Conservation (phyloP, 2,888 invertebrate genomes). For the Alloscopus bannaensis region DNA sequence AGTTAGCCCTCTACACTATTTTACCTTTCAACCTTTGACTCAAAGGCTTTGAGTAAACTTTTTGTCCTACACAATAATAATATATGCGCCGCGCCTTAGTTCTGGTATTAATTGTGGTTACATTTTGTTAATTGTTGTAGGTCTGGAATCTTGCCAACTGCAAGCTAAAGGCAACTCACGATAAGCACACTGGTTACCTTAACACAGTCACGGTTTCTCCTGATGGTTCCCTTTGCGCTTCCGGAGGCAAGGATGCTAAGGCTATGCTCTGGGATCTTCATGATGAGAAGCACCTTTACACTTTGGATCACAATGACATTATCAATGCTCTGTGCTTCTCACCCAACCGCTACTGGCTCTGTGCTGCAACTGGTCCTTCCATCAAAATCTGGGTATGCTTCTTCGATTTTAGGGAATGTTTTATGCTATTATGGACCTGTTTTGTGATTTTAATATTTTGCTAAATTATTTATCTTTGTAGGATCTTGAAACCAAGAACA, state of each 20-base stretch:
- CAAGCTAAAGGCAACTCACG: constrained; percentile 98
- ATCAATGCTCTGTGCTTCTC: constrained; percentile 99
- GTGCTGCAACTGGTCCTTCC: constrained; percentile 98
- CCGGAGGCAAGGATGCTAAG: constrained; percentile 99
- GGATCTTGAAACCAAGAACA: constrained; percentile 99
- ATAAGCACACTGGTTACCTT: constrained; percentile 97
- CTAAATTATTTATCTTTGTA: constrained; percentile 73
- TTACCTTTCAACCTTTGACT: too few relatives aligned
- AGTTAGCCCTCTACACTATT: too few relatives aligned
- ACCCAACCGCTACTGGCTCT: constrained; percentile 99
- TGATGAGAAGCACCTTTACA: constrained; percentile 99
- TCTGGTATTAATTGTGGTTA: too few relatives aligned
- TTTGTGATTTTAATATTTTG: too few relatives aligned
- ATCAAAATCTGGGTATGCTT: constrained; percentile 96
- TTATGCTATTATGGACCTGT: background rate
- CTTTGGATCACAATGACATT: constrained; percentile 97
- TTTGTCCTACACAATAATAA: too few relatives aligned
- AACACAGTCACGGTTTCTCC: constrained; percentile 99
- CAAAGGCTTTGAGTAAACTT: background rate
- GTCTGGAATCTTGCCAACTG: constrained; percentile 99
- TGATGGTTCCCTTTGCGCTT: constrained; percentile 99
- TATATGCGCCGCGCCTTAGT: too few relatives aligned
- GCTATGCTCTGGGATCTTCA: constrained; percentile 99
- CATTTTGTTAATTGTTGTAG: constrained; percentile 76
- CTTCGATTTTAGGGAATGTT: background rate